Evolutionary conservation across 2,113 vertebrate genomes (phyloP), one percentile per base, ranked within the genome.

Genomic region (Chionodraco myersi): DNA sequence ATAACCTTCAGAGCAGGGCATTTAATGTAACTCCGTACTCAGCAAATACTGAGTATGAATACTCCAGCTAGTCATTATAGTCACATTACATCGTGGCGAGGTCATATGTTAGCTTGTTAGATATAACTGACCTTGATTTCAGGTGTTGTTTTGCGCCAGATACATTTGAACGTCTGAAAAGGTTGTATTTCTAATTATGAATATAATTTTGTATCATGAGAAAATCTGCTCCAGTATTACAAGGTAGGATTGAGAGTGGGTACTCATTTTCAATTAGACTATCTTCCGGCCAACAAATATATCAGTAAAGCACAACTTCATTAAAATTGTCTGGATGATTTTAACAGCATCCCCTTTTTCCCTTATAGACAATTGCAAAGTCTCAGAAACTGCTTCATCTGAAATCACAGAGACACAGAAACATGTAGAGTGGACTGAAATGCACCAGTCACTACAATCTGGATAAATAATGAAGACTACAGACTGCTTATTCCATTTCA

Each of bases 381-480:
- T 62, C 62, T 7, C 13, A 2, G 36, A 18, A 30, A 23, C 45
- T 13, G 18, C 47, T 62, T 51, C n/a, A 41, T 63, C 41, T 63
- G 45, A 16, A 26, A 81, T 66, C 8, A 48, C 23, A 64, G 49
- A 58, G 23, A 63, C 49, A 45, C 10, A n/a, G 9, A 18, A 10
- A 57, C 64, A 13, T 41, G 3, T 3, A 66, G 44, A 45, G 11
- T 26, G 15, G 44, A 41, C 58, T 60, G 21, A 74, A 72, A 77
- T 70, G 77, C 16, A 18, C 36, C 30, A 69, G 62, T 77, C 57
- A 64, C 52, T 62, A 57, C 70, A 41, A 70, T 54, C 13, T 21
- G 36, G 69, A 85, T 80, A n/a, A 80, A 89, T 75, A 73, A 75
- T 84, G 21, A 77, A 77, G 18, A 67, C 34, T 57, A 21, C 45